phyloP scores from a whole-genome alignment of 2,797 vertebrate species.

The Xiphorhynchus erythropygius region DNA sequence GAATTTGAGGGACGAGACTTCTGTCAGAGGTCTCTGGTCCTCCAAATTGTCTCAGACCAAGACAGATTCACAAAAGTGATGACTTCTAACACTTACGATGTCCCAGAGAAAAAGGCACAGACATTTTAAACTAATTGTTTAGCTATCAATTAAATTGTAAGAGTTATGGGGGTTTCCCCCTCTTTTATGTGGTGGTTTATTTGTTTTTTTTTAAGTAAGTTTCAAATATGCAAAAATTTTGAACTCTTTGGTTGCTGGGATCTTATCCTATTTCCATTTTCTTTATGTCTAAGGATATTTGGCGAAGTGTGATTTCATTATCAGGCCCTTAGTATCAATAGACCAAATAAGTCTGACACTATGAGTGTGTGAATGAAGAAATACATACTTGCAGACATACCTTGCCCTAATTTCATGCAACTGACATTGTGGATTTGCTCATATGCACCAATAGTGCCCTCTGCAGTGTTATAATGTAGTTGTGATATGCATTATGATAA shows the following conservation, averaged over 20 bases:
- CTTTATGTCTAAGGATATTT: not conserved
- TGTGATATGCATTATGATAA: not conserved
- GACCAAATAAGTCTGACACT: not conserved
- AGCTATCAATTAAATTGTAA: not conserved
- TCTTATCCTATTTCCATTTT: not conserved
- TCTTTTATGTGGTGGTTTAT: not conserved
- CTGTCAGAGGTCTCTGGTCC: not conserved
- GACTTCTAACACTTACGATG: not conserved
- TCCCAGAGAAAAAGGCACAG: not conserved
- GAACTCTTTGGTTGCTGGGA: not conserved
- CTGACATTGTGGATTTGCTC: not conserved
- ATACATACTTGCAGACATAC: not conserved
- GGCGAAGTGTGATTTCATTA: not conserved
- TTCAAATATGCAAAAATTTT: not conserved
- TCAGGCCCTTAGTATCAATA: not conserved
- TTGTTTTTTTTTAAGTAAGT: not conserved
- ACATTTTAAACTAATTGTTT: not conserved
- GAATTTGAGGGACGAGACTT: not conserved
- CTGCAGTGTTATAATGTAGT: slow-evolving; percentile 53
- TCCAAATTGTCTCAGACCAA: not conserved
- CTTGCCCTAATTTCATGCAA: not conserved
- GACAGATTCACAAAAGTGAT: not conserved
- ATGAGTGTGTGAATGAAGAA: not conserved
- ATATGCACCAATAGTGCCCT: slow-evolving; percentile 64
- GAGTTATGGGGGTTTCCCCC: not conserved